Base-by-base conservation (phyloP, 2,888 invertebrate species). In the Palloptera scutellata region DNA sequence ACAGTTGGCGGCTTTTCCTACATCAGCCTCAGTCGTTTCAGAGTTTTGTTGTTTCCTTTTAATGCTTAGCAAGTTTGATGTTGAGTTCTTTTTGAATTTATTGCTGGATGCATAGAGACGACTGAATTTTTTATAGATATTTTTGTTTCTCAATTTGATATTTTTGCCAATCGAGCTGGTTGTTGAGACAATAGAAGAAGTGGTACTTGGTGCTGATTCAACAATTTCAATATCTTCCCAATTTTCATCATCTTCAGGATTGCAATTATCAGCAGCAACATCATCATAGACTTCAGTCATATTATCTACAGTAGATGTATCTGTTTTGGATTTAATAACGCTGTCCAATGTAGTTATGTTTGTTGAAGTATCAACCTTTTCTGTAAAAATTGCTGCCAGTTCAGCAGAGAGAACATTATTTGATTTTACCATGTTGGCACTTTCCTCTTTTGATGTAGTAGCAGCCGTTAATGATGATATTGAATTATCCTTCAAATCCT, bases 191-290 rank as follows among this genome's bases (percentile, higher is more conserved):
- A n/a, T 52, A 1, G 71, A 57, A 10, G 63, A 59, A 30, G 59
- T 9, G 12, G 66, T 52, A 52, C 60, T 55, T 1, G 72, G 66
- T 4, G 60, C 67, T 6, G 72, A 69, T 55, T 79, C 75, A 1
- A 74, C 74, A n/a, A 77, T 76, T 70, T 81, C 79, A 67, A 80
- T 79, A 72, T 80, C 79, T 70, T 79, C 80, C 81, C 80, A 81
- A 59, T 78, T 75, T 15, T 78, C 79, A 63, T 80, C 78, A 53
- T 81, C 79, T 30, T 79, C 77, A 42, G 68, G 69, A 4, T 65
- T 40, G 1, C 70, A 52, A 1, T 59, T 6, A 11, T 55, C 55
- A 10, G 48, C 40, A n/a, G 43, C 12, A 30, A 9, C n/a, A 5
- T n/a, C 30, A 30, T 30, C 30, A 30, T 6, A 4, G 30, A 30